These are phyloP conservation scores for Vulpes ferrilata DNA, from an alignment of 2,113 vertebrate species.

Conservation along the genomic window DNA sequence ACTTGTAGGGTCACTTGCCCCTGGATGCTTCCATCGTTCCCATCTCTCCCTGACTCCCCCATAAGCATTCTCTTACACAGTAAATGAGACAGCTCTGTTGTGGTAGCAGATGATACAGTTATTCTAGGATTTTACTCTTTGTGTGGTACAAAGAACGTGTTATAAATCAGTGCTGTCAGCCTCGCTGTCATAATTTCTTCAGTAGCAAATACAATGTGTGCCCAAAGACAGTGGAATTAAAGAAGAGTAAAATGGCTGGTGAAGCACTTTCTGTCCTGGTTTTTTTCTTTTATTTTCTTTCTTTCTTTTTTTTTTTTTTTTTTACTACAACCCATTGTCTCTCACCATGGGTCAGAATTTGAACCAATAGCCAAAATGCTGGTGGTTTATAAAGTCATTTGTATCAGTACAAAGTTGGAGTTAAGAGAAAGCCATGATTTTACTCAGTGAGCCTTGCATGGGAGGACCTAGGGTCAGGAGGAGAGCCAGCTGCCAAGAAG, in stretches of 20 bases:
- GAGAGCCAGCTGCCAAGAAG: neutral
- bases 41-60: neutral
- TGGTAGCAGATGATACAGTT: conserved; percentile 37
- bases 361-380: neutral
- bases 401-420: neutral
- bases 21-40: neutral
- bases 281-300: neutral
- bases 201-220: neutral
- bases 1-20: neutral
- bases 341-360: conserved; percentile 30
- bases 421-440: neutral
- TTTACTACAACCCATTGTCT: neutral
- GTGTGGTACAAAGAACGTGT: conserved; percentile 42
- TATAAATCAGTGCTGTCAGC: conserved; percentile 28
- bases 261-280: conserved; percentile 64
- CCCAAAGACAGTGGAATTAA: conserved; percentile 69
- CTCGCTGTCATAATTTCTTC: conserved; percentile 28
- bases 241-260: conserved; percentile 59
- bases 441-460: neutral
- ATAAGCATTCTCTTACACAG: neutral
- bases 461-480: neutral
- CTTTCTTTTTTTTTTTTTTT: conserved; percentile 38
- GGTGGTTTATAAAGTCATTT: neutral
- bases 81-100: conserved; percentile 24
- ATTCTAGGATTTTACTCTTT: conserved; percentile 54